These are phyloP conservation scores for Eilema depressum DNA, from an alignment of 2,888 invertebrate genomes.

Conservation along the genomic window DNA sequence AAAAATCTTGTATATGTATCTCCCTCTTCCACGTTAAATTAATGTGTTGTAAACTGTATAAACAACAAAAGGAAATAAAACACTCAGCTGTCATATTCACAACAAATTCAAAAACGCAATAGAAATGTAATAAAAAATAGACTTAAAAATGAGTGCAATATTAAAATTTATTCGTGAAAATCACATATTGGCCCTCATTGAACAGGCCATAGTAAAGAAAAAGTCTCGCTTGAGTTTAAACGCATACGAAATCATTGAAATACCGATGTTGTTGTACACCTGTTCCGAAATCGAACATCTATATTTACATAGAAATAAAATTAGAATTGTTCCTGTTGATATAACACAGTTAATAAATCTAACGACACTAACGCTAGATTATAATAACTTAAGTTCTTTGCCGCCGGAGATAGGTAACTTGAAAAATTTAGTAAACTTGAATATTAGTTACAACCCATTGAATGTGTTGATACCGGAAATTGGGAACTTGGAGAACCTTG, in stretches of 20 bases:
- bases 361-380: constrained; percentile 89
- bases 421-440: constrained; percentile 87
- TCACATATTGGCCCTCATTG: constrained; percentile 89
- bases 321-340: constrained; percentile 80
- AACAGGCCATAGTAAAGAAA: constrained; percentile 88
- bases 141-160: constrained; percentile 87
- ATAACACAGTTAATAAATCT: constrained; percentile 86
- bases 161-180: constrained; percentile 90
- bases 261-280: constrained; percentile 86
- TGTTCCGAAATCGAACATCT: constrained; percentile 88
- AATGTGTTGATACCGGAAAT: constrained; percentile 87
- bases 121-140: constrained; percentile 63
- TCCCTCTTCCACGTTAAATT: constrained; percentile 20
- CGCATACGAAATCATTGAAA: constrained; percentile 88
- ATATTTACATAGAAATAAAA: constrained; percentile 89
- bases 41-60: neutral
- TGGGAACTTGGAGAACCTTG: constrained; percentile 86
- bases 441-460: constrained; percentile 90
- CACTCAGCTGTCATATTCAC: constrained; percentile 47
- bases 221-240: constrained; percentile 88
- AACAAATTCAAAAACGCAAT: constrained; percentile 78
- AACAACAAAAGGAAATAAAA: constrained; percentile 5
- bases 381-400: constrained; percentile 88
- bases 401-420: constrained; percentile 88
- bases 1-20: neutral